Evolutionary conservation across 92 coral and sea anemone genomes (phyloP), one percentile per base, ranked within the genome.

Genomic region (Palythoa caribaeorum): DNA sequence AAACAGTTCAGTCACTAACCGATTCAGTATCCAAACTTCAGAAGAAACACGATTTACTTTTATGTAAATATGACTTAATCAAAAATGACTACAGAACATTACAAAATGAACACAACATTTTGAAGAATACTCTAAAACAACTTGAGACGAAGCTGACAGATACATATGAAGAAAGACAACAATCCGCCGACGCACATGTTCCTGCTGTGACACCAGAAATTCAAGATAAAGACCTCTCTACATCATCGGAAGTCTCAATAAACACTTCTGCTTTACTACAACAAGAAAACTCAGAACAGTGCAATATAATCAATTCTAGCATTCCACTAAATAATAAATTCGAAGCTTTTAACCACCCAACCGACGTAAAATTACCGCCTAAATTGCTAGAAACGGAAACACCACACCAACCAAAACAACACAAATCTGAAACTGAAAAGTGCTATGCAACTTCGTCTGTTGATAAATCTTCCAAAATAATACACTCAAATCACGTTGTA

Each of bases 211-310:
- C 65, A 28, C 38, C 74, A 70, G 74, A 70, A 70, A 70, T 21
- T 8, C 74, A 70, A 13, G 48, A 44, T 28, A 44, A 6, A 44
- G 48, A 44, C 47, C 47, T 35, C 73, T 68, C 73, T 20, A 68
- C 73, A 68, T 68, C 73, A 68, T 68, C 21, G 38, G 73, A 68
- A 68, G 73, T 68, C 73, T 68, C 73, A 68, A 11, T 8, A 68
- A 68, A 35, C 35, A 68, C 73, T 2, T 68, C 73, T 68, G 9
- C 73, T 68, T 68, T 68, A 68, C 73, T 68, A n/a, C 28, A 68
- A 68, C 73, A 68, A 68, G 38, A 68, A 68, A 35, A 68, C 73
- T n/a, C 5, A 68, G 73, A 68, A n/a, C 73, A 68, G 28, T 35
- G 38, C 73, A 68, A 68, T 68, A 68, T 68, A 3, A 68, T 68